Evolutionary conservation across 2,797 vertebrate species (phyloP).

Genomic region (Squalus acanthias): DNA sequence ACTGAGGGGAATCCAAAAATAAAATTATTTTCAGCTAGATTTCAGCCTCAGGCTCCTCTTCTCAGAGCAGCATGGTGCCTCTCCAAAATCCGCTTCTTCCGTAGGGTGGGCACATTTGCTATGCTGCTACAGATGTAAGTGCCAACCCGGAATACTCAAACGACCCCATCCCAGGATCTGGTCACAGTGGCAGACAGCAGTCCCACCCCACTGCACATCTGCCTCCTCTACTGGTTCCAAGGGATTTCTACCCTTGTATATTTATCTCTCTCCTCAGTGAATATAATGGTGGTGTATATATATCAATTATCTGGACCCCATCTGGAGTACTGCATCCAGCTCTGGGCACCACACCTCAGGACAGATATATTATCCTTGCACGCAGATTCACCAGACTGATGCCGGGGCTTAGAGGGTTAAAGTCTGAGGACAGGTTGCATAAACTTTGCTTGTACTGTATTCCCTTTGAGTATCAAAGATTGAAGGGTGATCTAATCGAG

Average conservation of each 20-base stretch:
- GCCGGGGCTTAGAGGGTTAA: not conserved
- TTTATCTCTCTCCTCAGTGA: not conserved
- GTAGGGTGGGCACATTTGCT: not conserved
- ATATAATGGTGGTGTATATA: not conserved
- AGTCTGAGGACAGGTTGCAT: not conserved
- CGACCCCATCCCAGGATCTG: not conserved
- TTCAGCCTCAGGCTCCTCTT: not conserved
- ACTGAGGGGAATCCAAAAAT: not conserved
- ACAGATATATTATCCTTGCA: not conserved
- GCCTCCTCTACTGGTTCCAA: not conserved
- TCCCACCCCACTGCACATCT: not conserved
- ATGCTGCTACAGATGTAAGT: not conserved
- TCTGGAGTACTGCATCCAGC: not conserved
- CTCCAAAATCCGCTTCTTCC: not conserved
- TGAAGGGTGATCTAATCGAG: not conserved
- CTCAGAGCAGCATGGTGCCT: not conserved
- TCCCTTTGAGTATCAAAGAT: not conserved
- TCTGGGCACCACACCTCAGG: not conserved
- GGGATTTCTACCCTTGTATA: not conserved
- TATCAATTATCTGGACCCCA: not conserved
- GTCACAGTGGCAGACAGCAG: not conserved
- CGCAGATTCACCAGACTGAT: not conserved
- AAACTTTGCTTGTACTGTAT: not conserved
- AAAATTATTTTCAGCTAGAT: slow-evolving; percentile 8
- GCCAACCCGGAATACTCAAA: not conserved